phyloP scores from a whole-genome alignment of 2,113 vertebrate genomes.

The Chrysochloris asiatica region DNA sequence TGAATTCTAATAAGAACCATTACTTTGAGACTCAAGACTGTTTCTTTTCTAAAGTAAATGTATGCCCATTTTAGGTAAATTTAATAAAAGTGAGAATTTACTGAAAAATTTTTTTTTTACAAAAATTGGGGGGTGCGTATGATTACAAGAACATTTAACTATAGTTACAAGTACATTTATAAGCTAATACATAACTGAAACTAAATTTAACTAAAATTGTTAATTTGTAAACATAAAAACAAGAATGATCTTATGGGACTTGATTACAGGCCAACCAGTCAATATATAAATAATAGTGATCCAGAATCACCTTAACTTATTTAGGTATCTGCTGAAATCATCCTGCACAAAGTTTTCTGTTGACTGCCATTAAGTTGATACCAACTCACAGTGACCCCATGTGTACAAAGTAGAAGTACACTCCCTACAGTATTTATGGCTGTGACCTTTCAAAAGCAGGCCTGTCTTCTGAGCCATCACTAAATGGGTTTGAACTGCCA shows the following conservation, averaged over 20 bases:
- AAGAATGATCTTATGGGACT: not conserved
- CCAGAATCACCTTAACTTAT: not conserved
- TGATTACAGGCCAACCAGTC: not conserved
- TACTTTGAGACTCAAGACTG: not conserved
- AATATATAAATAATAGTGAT: not conserved
- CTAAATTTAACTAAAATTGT: conserved; percentile 20
- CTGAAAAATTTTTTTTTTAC: not conserved
- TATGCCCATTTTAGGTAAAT: not conserved
- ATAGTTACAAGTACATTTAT: not conserved
- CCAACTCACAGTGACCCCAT: too few relatives aligned
- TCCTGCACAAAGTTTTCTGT: not conserved
- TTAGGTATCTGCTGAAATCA: not conserved
- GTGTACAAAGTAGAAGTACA: too few relatives aligned
- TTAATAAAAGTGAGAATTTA: not conserved
- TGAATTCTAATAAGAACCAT: not conserved
- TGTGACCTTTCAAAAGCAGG: too few relatives aligned
- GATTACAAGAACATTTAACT: not conserved
- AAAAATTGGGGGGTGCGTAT: not conserved
- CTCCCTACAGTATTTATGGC: too few relatives aligned
- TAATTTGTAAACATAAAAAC: not conserved
- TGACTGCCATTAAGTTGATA: too few relatives aligned
- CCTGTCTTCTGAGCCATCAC: too few relatives aligned
- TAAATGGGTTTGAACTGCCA: too few relatives aligned
- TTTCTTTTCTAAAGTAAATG: not conserved
- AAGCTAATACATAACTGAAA: not conserved